Evolutionary conservation across 2,797 vertebrate species (phyloP).

Genomic region (Esox masquinongy): DNA sequence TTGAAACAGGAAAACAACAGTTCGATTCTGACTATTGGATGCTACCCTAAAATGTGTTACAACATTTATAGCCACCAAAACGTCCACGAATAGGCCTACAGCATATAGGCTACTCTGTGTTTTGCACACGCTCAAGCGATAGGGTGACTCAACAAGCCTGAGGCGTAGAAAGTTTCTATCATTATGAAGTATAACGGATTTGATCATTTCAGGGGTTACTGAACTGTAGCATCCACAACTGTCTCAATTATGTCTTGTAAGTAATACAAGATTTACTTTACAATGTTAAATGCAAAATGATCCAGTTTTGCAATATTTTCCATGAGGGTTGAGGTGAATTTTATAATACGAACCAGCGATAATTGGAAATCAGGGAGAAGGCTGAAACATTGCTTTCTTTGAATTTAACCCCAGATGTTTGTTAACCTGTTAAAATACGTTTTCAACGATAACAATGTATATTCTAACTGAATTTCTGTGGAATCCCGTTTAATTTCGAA

Average conservation of each 20-base stretch:
- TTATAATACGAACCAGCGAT: background rate
- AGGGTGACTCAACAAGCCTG: background rate
- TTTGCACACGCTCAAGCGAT: background rate
- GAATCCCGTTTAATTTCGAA: too few relatives aligned
- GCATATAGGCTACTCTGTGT: background rate
- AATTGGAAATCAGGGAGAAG: background rate
- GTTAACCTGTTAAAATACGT: too few relatives aligned
- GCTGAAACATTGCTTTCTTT: background rate
- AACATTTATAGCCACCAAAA: background rate
- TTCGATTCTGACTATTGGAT: background rate
- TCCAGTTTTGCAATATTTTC: background rate
- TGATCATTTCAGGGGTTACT: background rate
- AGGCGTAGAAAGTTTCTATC: background rate
- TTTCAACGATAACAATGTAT: too few relatives aligned
- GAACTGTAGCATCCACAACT: background rate
- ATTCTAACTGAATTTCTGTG: too few relatives aligned
- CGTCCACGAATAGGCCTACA: background rate
- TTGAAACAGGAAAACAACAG: background rate
- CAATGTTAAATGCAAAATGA: background rate
- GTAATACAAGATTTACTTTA: background rate
- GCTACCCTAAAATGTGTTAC: background rate
- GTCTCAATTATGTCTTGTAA: background rate
- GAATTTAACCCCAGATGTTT: background rate
- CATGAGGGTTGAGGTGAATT: background rate
- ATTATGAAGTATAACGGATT: background rate